phyloP scores from a whole-genome alignment of 2,888 invertebrate genomes.

The Altica lythri region DNA sequence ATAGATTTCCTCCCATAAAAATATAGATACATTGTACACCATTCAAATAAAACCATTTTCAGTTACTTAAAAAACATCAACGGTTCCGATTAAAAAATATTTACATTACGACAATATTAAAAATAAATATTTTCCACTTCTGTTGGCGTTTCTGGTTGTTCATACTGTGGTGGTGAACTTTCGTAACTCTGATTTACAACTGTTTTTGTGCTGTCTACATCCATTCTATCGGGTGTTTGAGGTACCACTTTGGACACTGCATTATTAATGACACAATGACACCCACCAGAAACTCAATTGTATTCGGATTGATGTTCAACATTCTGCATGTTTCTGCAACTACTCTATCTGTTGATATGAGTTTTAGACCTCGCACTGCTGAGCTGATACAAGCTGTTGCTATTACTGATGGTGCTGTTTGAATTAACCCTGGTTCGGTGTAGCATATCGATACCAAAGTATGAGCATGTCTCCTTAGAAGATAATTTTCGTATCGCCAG shows the following conservation, averaged over 20 bases:
- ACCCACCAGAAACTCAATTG: slow-evolving; percentile 62
- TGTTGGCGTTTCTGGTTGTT: slow-evolving; percentile 57
- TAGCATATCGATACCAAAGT: slow-evolving; percentile 79
- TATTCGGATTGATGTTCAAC: slow-evolving; percentile 59
- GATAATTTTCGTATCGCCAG: slow-evolving; percentile 65
- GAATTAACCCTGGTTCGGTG: slow-evolving; percentile 76
- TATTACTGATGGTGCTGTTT: slow-evolving; percentile 71
- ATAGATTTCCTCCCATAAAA: no score
- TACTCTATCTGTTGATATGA: slow-evolving; percentile 56
- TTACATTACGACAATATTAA: no score
- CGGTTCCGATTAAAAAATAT: no score
- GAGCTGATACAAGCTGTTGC: slow-evolving; percentile 73
- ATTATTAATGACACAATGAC: slow-evolving; percentile 67
- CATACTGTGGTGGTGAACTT: slow-evolving; percentile 52
- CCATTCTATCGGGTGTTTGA: slow-evolving; percentile 38
- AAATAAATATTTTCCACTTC: slow-evolving; percentile 57
- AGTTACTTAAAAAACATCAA: no score
- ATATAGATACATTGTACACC: no score
- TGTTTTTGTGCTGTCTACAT: slow-evolving; percentile 23
- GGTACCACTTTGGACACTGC: slow-evolving; percentile 60
- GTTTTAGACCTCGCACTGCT: slow-evolving; percentile 66
- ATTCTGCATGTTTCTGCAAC: slow-evolving; percentile 55
- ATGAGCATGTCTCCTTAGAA: slow-evolving; percentile 74
- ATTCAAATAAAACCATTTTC: no score
- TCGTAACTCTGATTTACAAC: slow-evolving; percentile 48